phyloP scores from a whole-genome alignment of 2,797 vertebrate species.

The Hyperoplus lanceolatus region DNA sequence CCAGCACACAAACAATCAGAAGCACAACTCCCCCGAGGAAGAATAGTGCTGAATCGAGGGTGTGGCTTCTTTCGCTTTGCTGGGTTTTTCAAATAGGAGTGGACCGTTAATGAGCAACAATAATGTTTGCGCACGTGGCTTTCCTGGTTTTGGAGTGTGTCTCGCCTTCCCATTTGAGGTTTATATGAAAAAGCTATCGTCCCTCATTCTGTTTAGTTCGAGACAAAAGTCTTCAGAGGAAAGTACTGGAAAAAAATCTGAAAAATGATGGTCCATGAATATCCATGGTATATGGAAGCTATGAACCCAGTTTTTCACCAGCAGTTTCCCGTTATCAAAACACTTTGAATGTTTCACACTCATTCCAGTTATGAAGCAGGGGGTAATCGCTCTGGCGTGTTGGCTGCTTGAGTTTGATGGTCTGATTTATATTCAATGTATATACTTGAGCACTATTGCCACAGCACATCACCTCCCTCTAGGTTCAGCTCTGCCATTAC shows the following conservation, averaged over 20 bases:
- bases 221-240: background rate
- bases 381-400: background rate
- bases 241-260: conserved; percentile 1
- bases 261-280: conserved; percentile 6
- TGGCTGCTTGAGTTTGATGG: conserved; percentile 1
- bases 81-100: conserved; percentile 51
- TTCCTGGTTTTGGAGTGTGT: conserved; percentile 5
- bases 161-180: conserved; percentile 2
- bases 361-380: background rate
- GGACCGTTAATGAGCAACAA: conserved; percentile 48
- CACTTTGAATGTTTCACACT: conserved; percentile 1
- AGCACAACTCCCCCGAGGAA: conserved; percentile 53
- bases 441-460: conserved; percentile 6
- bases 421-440: background rate
- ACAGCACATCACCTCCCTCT: background rate
- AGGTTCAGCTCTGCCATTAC: conserved; percentile 37
- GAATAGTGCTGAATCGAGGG: conserved; percentile 52
- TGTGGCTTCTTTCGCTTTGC: conserved; percentile 55
- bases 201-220: conserved; percentile 4
- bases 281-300: conserved; percentile 1
- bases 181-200: background rate
- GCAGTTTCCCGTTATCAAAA: background rate
- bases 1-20: conserved; percentile 55
- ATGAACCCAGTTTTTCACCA: conserved; percentile 1
- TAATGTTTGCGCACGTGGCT: conserved; percentile 28